Percentiles rank a stretch among this genome's conserved stretches.
Conservation (phyloP, 2,113 vertebrate species). For the Genyomyrus donnyi region DNA sequence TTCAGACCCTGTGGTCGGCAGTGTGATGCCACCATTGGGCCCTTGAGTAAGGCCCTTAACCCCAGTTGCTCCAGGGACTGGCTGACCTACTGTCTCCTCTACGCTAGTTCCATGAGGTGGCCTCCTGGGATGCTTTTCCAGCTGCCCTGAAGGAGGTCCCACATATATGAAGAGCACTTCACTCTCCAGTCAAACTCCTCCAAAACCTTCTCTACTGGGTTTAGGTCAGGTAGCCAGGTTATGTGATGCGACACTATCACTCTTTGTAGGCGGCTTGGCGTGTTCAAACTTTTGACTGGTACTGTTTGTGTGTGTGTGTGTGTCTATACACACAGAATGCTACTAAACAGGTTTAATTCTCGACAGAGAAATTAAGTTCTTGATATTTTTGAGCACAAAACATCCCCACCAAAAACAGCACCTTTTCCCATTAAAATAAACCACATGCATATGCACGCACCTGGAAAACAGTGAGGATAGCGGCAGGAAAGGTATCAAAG, state of each 20-base stretch:
- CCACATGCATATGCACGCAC: constrained; percentile 45
- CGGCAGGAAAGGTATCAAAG: constrained; percentile 93
- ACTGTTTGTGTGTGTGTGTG: neutral
- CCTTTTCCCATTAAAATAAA: neutral
- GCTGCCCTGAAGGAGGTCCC: neutral
- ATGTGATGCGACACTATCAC: neutral
- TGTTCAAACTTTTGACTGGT: neutral
- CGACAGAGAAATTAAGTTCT: neutral
- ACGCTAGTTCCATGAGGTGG: neutral
- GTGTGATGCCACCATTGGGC: neutral
- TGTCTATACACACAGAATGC: neutral
- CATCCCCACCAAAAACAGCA: neutral
- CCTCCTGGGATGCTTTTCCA: neutral
- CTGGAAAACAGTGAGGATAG: constrained; percentile 97
- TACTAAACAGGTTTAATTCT: neutral
- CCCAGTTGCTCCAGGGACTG: neutral
- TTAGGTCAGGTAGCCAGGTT: neutral
- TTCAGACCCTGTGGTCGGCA: rapidly evolving
- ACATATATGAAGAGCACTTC: neutral
- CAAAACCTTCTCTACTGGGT: neutral
- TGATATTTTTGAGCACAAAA: neutral
- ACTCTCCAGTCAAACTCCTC: neutral
- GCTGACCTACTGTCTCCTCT: neutral
- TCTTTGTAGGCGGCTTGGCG: neutral
- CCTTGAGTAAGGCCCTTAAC: neutral